Conservation (phyloP, 2,113 vertebrate species). For the Pristiophorus japonicus region DNA sequence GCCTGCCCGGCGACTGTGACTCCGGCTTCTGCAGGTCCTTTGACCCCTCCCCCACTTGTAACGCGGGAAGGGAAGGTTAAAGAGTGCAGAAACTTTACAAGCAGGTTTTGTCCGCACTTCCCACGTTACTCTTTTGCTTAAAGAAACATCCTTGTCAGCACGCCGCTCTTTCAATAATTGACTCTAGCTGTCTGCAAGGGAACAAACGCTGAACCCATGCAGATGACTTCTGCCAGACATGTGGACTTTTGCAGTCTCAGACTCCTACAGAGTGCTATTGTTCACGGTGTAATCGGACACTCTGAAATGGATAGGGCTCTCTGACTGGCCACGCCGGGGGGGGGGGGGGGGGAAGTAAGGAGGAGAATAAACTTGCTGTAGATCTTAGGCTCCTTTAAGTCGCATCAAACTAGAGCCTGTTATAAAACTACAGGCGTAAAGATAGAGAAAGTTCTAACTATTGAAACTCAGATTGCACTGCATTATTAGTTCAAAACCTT, state of each 20-base stretch:
- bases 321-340: constrained; percentile 53
- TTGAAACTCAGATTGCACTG: neutral
- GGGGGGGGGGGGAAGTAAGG: constrained; percentile 45
- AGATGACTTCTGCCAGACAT: constrained; percentile 79
- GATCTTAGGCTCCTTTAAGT: neutral
- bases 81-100: constrained; percentile 59
- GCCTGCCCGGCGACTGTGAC: neutral
- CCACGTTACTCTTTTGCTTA: constrained; percentile 47
- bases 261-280: constrained; percentile 70
- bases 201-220: constrained; percentile 64
- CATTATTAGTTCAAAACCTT: neutral
- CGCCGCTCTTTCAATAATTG: constrained; percentile 61
- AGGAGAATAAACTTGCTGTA: constrained; percentile 40
- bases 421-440: neutral
- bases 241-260: constrained; percentile 72
- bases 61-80: constrained; percentile 58
- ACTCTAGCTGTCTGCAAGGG: constrained; percentile 61
- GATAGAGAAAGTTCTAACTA: neutral
- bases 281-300: constrained; percentile 83
- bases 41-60: constrained; percentile 50
- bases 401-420: constrained; percentile 33
- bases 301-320: constrained; percentile 62
- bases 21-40: neutral
- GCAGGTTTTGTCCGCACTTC: constrained; percentile 59
- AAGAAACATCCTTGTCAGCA: constrained; percentile 61